phyloP scores from a whole-genome alignment of 2,888 invertebrate species.

The Neria commutata region DNA sequence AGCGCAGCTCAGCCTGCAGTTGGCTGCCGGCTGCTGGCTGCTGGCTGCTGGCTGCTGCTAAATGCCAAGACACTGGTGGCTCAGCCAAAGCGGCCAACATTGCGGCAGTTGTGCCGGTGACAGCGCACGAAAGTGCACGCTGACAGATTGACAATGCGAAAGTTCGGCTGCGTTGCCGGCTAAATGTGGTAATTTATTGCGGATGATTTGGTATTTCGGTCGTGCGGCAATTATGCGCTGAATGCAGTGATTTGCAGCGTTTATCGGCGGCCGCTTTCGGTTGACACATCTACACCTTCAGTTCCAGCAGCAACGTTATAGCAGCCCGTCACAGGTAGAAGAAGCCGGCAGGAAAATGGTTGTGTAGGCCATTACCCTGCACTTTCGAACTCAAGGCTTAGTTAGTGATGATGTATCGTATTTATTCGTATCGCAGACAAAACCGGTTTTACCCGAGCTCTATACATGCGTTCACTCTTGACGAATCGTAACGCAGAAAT shows the following conservation, averaged over 20 bases:
- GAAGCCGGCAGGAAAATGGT: too few species aligned
- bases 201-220: constrained; percentile 25
- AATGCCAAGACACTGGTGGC: background rate
- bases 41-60: background rate
- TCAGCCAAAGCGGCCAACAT: background rate
- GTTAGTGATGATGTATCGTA: too few species aligned
- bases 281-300: constrained; percentile 7
- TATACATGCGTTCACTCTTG: too few species aligned
- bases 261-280: constrained; percentile 10
- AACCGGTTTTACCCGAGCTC: too few species aligned
- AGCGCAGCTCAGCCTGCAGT: background rate
- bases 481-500: too few species aligned
- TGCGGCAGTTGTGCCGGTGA: background rate
- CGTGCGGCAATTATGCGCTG: constrained; percentile 24
- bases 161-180: constrained; percentile 25
- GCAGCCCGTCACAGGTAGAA: background rate
- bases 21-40: background rate
- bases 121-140: constrained; percentile 5
- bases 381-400: too few species aligned
- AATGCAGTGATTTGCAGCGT: constrained; percentile 20
- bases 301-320: background rate
- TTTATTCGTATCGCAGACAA: too few species aligned
- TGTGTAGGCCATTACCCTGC: too few species aligned
- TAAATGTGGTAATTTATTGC: constrained; percentile 36
- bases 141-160: constrained; percentile 36